Base-by-base conservation (phyloP, 1,140 invertebrate species). In the Leptinotarsa texana region DNA sequence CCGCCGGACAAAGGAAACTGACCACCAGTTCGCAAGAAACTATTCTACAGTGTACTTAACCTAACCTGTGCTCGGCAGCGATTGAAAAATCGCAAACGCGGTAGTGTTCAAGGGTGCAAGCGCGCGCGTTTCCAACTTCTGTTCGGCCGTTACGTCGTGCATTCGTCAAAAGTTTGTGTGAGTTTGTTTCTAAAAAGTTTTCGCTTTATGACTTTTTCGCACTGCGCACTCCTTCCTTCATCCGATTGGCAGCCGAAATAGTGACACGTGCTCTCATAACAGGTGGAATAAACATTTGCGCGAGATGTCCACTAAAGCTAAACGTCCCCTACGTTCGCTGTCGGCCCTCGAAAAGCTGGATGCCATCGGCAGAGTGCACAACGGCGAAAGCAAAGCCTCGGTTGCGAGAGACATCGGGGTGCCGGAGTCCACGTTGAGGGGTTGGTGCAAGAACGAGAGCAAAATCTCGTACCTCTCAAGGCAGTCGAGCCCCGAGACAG, bases 371-470 rank as follows among this genome's bases (percentile, higher is more conserved):
- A 87, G 93, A 27, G 93, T 95, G 0, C 92, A 93, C 85, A 90
- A 92, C 79, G 93, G 93, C 49, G 93, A 94, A 82, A 93, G 92
- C 13, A 94, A 95, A 79, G 93, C 93, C 0, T 93, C 93, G 0
- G 93, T 95, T 0, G 93, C 93, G 0, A 85, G 93, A 0, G 92
- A 94, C 77, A 93, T 94, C 80, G 93, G 93, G 0, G 93, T 95
- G 1, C 93, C 93, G 0, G 93, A 95, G 83, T 94, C 93, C 0
- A 95, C 93, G 0, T 84, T 95, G 1, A 87, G 93, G 0, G 93
- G 93, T 21, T 95, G 93, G 93, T 95, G 93, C 85, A 95, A 95
- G 82, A 93, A 93, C 77, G 92, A 94, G 80, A 90, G 92, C 74
- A 94, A 94, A 80, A 88, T 94, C 1, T 88, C 91, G 1, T 91